These are phyloP conservation scores for Crotalus viridis DNA, from an alignment of 2,113 vertebrate genomes.

Conservation along the genomic window DNA sequence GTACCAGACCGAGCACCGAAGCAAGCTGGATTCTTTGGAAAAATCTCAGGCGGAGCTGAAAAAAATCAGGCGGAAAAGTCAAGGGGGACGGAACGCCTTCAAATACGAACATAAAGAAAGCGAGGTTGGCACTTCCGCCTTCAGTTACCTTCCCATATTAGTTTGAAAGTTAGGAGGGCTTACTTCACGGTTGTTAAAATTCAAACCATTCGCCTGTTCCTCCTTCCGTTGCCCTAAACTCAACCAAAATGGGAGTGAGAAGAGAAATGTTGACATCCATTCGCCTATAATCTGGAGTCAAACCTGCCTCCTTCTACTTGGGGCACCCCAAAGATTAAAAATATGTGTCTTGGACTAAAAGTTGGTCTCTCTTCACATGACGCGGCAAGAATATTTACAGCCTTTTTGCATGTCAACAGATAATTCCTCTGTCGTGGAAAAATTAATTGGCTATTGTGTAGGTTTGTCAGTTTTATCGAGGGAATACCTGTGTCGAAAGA, in stretches of 20 bases:
- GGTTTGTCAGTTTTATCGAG: neutral
- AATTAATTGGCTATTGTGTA: neutral
- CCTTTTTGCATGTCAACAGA: neutral
- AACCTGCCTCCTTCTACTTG: neutral
- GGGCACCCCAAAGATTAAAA: neutral
- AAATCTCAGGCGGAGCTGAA: constrained; percentile 92
- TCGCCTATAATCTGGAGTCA: neutral
- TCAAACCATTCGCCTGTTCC: neutral
- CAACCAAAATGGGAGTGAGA: neutral
- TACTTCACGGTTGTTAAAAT: neutral
- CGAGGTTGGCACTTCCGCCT: constrained; percentile 76
- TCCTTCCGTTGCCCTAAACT: neutral
- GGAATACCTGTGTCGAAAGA: accelerated
- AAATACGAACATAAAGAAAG: constrained; percentile 91
- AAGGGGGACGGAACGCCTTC: constrained; percentile 80
- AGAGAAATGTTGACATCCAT: neutral
- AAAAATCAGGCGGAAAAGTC: constrained; percentile 93
- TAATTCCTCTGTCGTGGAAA: neutral
- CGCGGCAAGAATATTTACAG: neutral
- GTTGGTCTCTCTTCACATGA: neutral
- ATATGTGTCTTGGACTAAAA: neutral
- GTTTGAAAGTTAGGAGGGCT: neutral
- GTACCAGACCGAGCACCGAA: constrained; percentile 91
- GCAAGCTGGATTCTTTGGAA: constrained; percentile 88
- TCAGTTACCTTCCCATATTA: too few species aligned